phyloP scores from a whole-genome alignment of 1,140 invertebrate genomes.

The Nixonia krombeini region DNA sequence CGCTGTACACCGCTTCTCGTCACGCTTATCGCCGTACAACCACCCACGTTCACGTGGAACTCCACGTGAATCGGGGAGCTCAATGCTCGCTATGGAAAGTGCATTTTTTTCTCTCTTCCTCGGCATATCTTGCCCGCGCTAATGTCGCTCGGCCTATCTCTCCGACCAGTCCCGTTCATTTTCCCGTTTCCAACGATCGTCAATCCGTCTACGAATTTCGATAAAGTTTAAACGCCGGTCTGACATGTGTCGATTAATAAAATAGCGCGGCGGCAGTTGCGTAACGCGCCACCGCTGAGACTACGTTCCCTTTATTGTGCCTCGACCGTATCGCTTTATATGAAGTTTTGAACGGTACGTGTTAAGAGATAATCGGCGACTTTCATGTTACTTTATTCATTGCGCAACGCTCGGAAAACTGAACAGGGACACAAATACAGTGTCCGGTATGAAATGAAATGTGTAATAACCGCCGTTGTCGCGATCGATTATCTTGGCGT shows the following conservation, averaged over 20 bases:
- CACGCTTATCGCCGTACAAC: slow-evolving; percentile 45
- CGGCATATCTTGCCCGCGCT: slow-evolving; percentile 39
- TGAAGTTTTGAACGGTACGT: too few relatives aligned
- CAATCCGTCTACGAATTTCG: slow-evolving; percentile 6
- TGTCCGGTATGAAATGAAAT: too few relatives aligned
- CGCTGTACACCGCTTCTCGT: slow-evolving; percentile 42
- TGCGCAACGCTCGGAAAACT: too few relatives aligned
- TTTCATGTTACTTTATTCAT: too few relatives aligned
- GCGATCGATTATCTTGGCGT: not conserved
- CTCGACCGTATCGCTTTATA: too few relatives aligned
- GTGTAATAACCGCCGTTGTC: not conserved
- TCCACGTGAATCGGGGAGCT: slow-evolving; percentile 65
- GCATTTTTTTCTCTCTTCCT: slow-evolving; percentile 49
- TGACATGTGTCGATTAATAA: too few relatives aligned
- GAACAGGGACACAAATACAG: too few relatives aligned
- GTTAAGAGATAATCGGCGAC: too few relatives aligned
- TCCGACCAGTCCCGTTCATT: slow-evolving; percentile 28
- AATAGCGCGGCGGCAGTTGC: too few relatives aligned
- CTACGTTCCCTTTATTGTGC: too few relatives aligned
- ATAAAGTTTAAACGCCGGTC: too few relatives aligned
- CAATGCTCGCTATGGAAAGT: slow-evolving; percentile 53
- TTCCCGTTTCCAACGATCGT: slow-evolving; percentile 8
- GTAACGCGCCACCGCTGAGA: too few relatives aligned
- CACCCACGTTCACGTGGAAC: slow-evolving; percentile 62
- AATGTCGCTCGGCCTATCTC: slow-evolving; percentile 37